These are phyloP conservation scores for Diorhabda elongata DNA, from an alignment of 1,140 invertebrate genomes.

Conservation along the genomic window DNA sequence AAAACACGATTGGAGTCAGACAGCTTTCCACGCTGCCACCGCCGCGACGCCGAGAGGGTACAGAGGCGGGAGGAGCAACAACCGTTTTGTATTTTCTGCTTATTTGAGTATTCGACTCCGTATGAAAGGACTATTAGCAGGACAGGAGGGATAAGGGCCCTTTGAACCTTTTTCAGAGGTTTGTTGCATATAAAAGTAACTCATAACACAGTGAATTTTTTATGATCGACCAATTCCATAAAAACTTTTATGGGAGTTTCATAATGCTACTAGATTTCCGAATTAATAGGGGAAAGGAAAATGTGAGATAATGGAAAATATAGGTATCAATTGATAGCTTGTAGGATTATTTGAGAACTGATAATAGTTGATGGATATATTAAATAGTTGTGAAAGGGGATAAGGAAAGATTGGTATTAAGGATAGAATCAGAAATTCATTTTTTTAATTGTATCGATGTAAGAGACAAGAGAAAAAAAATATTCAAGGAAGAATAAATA, in stretches of 20 bases:
- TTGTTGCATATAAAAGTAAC: not conserved
- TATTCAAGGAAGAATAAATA: too few relatives aligned
- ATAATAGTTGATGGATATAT: too few relatives aligned
- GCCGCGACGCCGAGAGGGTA: not conserved
- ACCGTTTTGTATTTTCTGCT: conserved; percentile 2
- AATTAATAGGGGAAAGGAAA: not conserved
- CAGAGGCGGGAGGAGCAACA: not conserved
- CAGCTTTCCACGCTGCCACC: not conserved
- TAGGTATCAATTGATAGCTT: too few relatives aligned
- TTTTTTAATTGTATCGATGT: too few relatives aligned
- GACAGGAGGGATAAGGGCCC: not conserved
- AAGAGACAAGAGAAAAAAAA: too few relatives aligned
- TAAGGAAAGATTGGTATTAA: too few relatives aligned
- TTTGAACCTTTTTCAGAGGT: not conserved
- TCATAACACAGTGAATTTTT: not conserved
- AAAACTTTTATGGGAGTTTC: not conserved
- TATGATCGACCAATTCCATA: not conserved
- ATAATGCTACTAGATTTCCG: not conserved
- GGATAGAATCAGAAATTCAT: too few relatives aligned
- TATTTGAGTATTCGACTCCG: not conserved
- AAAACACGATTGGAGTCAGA: not conserved
- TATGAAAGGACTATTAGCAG: not conserved
- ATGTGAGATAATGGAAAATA: not conserved
- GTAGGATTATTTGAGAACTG: too few relatives aligned
- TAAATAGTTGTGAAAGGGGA: too few relatives aligned